Evolutionary conservation across 2,888 invertebrate species (phyloP).

Genomic region (Patella pellucida): DNA sequence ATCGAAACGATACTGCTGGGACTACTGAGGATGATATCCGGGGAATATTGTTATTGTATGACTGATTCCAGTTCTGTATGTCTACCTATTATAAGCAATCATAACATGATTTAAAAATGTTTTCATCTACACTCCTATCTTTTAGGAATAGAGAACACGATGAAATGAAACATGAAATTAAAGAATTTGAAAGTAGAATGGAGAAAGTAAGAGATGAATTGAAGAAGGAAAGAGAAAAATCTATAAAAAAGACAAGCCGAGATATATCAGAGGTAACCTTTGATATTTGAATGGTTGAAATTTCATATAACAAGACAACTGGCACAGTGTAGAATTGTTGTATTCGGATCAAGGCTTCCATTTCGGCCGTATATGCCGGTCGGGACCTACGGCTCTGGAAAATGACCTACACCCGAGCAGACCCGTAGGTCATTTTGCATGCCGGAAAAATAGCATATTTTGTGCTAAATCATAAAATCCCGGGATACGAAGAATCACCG

Average conservation of each 20-base stretch:
- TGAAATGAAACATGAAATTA: conserved; percentile 53
- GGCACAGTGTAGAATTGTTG: not conserved
- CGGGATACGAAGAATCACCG: no score
- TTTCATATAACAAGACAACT: no score
- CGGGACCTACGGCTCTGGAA: no score
- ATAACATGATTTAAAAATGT: no score
- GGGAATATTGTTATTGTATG: not conserved
- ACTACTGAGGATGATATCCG: not conserved
- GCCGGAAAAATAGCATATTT: no score
- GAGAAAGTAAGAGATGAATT: conserved; percentile 54
- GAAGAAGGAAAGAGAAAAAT: conserved; percentile 56
- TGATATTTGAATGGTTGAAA: not conserved
- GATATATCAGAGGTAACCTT: conserved; percentile 62
- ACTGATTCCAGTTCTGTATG: conserved; percentile 11
- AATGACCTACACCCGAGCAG: no score
- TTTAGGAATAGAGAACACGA: conserved; percentile 57
- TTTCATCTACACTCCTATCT: not conserved
- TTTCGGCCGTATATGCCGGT: no score
- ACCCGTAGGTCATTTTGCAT: no score
- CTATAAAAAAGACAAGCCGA: conserved; percentile 54
- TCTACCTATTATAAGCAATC: not conserved
- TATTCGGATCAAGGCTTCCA: no score
- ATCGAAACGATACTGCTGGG: not conserved
- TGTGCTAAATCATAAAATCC: no score
- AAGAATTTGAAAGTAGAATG: conserved; percentile 57